A percentile compares a stretch with the other conserved stretches of the same genome.
These are phyloP conservation scores for Emydocephalus ijimae DNA, from an alignment of 2,113 vertebrate genomes.

Conservation along the genomic window DNA sequence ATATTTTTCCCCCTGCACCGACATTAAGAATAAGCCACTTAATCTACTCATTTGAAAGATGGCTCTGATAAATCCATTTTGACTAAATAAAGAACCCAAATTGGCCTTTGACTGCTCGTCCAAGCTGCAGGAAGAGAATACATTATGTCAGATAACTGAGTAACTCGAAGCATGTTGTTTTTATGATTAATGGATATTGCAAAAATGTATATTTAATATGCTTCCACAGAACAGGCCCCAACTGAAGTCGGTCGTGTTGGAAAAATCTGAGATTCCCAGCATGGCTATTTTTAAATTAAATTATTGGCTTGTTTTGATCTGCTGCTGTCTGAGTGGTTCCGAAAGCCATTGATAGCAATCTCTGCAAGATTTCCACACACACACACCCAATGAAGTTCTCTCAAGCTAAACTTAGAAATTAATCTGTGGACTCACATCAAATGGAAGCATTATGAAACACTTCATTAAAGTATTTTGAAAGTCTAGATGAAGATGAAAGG, in stretches of 20 bases:
- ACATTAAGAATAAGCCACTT: constrained; percentile 52
- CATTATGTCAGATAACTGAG: constrained; percentile 57
- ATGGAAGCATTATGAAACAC: background rate
- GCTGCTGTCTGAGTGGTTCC: background rate
- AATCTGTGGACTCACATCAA: background rate
- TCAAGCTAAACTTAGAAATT: background rate
- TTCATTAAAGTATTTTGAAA: background rate
- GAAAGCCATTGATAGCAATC: background rate
- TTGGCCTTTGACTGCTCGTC: constrained; percentile 56
- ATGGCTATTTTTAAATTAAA: rapidly evolving
- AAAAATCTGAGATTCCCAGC: constrained; percentile 5
- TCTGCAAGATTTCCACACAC: no score
- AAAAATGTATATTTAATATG: constrained; percentile 50
- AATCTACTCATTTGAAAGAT: constrained; percentile 60
- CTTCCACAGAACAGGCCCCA: background rate
- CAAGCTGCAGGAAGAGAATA: constrained; percentile 56
- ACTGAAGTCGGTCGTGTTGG: background rate
- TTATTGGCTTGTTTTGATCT: background rate
- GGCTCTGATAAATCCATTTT: constrained; percentile 60
- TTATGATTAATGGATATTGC: constrained; percentile 54
- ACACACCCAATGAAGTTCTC: no score
- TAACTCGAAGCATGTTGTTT: constrained; percentile 36
- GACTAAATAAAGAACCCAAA: constrained; percentile 58
- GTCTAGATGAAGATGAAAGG: background rate
- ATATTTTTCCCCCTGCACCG: constrained; percentile 38